A percentile compares a stretch with the other conserved stretches of the same genome.
Conservation (phyloP, 2,888 invertebrate genomes). For the Agonopterix subpropinquella region DNA sequence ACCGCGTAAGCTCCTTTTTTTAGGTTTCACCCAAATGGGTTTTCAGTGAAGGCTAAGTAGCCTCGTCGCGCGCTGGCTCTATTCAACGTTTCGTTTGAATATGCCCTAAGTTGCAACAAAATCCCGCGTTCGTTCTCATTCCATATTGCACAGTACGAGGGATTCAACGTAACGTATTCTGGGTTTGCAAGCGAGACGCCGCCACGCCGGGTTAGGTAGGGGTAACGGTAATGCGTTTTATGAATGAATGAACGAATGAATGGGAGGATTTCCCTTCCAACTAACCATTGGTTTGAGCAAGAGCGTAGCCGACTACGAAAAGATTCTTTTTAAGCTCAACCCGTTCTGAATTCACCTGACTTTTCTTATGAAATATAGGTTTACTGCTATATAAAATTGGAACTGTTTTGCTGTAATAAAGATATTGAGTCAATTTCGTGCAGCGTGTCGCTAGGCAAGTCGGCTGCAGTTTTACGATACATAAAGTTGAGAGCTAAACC, state of each 20-base stretch:
- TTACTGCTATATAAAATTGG: slow-evolving; percentile 3
- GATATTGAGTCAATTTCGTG: slow-evolving; percentile 30
- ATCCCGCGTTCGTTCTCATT: slow-evolving; percentile 57
- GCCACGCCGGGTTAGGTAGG: slow-evolving; percentile 26
- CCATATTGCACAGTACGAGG: slow-evolving; percentile 46
- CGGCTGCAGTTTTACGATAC: slow-evolving; percentile 45
- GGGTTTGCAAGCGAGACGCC: slow-evolving; percentile 40
- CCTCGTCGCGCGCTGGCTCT: too few species aligned
- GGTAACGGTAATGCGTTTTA: slow-evolving; percentile 61
- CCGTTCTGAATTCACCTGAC: slow-evolving; percentile 2
- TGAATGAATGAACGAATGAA: slow-evolving; percentile 64
- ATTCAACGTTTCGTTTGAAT: slow-evolving; percentile 6
- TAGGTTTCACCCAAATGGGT: too few species aligned
- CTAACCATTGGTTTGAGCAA: slow-evolving; percentile 53
- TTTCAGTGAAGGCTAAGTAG: too few species aligned
- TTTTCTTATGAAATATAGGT: slow-evolving; percentile 1
- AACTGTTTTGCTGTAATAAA: slow-evolving; percentile 4
- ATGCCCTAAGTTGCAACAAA: slow-evolving; percentile 48
- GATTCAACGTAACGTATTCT: slow-evolving; percentile 54
- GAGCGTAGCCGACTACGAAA: slow-evolving; percentile 33
- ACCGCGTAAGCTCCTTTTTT: too few species aligned
- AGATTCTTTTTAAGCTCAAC: slow-evolving; percentile 11
- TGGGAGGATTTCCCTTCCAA: slow-evolving; percentile 59
- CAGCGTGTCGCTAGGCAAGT: slow-evolving; percentile 19
- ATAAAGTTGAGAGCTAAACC: slow-evolving; percentile 40